phyloP scores from a whole-genome alignment of 2,888 invertebrate genomes.

The Leucophora obtusa region DNA sequence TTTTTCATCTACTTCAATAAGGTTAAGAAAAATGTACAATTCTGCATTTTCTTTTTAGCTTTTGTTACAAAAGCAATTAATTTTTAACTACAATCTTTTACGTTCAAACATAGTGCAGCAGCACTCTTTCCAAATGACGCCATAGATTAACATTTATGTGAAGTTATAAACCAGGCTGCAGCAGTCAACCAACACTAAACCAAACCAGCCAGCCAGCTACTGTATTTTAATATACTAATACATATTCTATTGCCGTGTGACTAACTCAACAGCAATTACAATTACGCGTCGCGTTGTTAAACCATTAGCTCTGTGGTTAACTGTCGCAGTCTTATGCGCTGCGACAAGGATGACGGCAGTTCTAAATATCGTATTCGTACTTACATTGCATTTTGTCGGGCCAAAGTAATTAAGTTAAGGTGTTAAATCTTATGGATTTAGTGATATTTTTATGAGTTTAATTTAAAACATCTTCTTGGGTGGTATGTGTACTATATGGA shows the following conservation, averaged over 20 bases:
- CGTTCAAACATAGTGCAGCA: slow-evolving; percentile 24
- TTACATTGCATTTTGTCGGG: slow-evolving; percentile 31
- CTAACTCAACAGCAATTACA: background rate
- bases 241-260: background rate
- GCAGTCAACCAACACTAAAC: background rate
- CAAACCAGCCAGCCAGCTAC: background rate
- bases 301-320: background rate
- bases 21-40: slow-evolving; percentile 42
- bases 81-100: slow-evolving; percentile 61
- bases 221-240: background rate
- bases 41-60: slow-evolving; percentile 39
- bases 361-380: too few species aligned
- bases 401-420: slow-evolving; percentile 59
- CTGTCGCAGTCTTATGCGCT: slow-evolving; percentile 5
- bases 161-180: slow-evolving; percentile 16
- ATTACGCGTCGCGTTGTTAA: background rate
- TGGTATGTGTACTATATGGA: background rate
- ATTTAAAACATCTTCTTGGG: slow-evolving; percentile 8
- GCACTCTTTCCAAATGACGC: slow-evolving; percentile 37
- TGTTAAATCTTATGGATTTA: slow-evolving; percentile 55
- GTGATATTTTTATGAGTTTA: slow-evolving; percentile 46
- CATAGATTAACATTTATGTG: slow-evolving; percentile 35
- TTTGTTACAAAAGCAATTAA: slow-evolving; percentile 61
- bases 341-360: slow-evolving; percentile 2
- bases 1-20: slow-evolving; percentile 5